Evolutionary conservation across 2,797 vertebrate species (phyloP).

Genomic region (Gymnocypris eckloni): DNA sequence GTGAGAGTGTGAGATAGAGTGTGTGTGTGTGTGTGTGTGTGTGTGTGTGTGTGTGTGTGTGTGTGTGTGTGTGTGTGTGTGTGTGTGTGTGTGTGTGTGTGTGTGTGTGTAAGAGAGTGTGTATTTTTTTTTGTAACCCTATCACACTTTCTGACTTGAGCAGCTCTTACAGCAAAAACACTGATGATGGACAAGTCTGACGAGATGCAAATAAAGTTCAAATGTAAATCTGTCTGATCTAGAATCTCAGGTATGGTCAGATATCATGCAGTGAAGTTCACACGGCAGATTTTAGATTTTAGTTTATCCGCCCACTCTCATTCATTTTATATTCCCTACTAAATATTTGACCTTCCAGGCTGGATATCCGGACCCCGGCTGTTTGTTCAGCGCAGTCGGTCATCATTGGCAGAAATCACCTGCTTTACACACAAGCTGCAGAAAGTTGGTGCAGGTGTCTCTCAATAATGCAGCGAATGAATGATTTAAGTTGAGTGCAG

Average conservation of each 20-base stretch:
- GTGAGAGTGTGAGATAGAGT: too few species aligned
- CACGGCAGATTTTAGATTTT: too few species aligned
- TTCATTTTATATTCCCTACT: neutral
- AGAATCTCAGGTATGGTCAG: neutral
- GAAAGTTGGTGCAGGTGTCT: neutral
- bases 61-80: too few species aligned
- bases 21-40: too few species aligned
- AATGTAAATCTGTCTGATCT: neutral
- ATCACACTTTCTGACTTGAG: too few species aligned
- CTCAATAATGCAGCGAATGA: neutral
- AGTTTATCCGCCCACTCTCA: neutral
- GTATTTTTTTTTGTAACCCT: too few species aligned
- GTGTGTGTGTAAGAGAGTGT: too few species aligned
- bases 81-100: too few species aligned
- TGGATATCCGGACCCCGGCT: neutral
- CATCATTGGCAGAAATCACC: slow-evolving; percentile 2
- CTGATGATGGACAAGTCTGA: too few species aligned
- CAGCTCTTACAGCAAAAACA: too few species aligned
- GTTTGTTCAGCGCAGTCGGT: neutral
- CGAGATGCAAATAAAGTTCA: too few species aligned
- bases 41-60: too few species aligned
- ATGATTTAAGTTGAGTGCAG: neutral
- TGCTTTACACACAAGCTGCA: neutral
- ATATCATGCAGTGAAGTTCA: neutral
- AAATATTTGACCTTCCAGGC: neutral